Conservation (phyloP, 2,888 invertebrate species). For the Hypolimnas misippus region DNA sequence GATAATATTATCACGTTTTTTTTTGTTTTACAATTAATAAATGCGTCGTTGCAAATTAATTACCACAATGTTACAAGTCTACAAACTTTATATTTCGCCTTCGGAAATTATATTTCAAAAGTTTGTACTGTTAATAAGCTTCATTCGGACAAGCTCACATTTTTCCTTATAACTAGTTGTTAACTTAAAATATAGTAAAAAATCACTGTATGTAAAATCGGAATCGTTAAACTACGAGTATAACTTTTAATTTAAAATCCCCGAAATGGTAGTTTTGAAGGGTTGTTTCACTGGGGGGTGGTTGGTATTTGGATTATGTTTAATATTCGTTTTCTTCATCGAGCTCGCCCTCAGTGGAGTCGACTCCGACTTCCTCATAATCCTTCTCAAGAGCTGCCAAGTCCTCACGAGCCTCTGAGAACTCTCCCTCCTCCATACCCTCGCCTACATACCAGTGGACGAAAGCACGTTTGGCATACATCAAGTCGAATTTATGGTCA, state of each 20-base stretch:
- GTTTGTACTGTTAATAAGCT: constrained; percentile 60
- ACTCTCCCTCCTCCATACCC: constrained; percentile 95
- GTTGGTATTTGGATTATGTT: too few relatives aligned
- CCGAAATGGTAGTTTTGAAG: constrained; percentile 30
- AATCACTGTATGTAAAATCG: constrained; percentile 28
- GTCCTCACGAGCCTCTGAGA: constrained; percentile 94
- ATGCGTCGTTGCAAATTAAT: constrained; percentile 59
- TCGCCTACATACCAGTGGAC: constrained; percentile 97
- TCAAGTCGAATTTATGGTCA: constrained; percentile 97
- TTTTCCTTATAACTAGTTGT: constrained; percentile 48
- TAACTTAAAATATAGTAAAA: constrained; percentile 38
- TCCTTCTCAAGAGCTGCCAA: constrained; percentile 91
- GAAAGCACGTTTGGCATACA: constrained; percentile 98
- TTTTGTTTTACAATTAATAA: constrained; percentile 63
- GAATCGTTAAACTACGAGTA: constrained; percentile 9
- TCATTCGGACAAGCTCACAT: constrained; percentile 49
- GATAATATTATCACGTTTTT: constrained; percentile 57
- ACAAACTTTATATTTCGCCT: constrained; percentile 59
- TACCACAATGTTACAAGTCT: constrained; percentile 36
- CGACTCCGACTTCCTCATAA: constrained; percentile 91
- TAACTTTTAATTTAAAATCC: constrained; percentile 22
- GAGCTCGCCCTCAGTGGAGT: constrained; percentile 88
- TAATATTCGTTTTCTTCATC: constrained; percentile 89
- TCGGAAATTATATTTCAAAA: constrained; percentile 55
- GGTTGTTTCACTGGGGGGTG: too few relatives aligned